phyloP scores from a whole-genome alignment of 2,888 invertebrate species.

The Mythimna loreyi region DNA sequence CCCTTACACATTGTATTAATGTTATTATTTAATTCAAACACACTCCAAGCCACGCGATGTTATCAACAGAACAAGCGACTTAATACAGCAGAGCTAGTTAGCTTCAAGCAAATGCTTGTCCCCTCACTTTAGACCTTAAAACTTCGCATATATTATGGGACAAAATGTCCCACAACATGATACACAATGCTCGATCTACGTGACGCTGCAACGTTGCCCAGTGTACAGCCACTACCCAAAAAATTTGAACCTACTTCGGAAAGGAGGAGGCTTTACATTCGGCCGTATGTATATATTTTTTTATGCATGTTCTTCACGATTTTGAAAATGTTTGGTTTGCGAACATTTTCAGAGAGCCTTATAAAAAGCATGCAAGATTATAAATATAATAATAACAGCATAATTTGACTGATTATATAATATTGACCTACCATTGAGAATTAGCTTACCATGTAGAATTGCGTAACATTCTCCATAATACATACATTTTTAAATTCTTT shows the following conservation, averaged over 20 bases:
- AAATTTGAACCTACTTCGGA: no score
- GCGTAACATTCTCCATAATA: not conserved
- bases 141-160: not conserved
- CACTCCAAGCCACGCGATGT: not conserved
- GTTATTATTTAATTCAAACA: not conserved
- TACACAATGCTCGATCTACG: no score
- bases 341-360: not conserved
- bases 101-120: conserved; percentile 10
- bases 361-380: not conserved
- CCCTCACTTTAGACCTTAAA: no score
- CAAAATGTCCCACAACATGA: no score
- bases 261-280: no score
- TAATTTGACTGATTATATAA: not conserved
- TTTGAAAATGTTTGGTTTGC: no score
- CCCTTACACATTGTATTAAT: no score
- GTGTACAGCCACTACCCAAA: no score
- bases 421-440: conserved; percentile 3
- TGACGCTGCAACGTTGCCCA: no score
- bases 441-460: conserved; percentile 27
- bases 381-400: conserved; percentile 5
- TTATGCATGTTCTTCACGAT: no score
- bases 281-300: no score
- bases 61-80: not conserved
- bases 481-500: not conserved
- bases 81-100: not conserved